These are phyloP conservation scores for Coregonus sp. DNA, from an alignment of 2,797 vertebrate genomes.

Conservation along the genomic window DNA sequence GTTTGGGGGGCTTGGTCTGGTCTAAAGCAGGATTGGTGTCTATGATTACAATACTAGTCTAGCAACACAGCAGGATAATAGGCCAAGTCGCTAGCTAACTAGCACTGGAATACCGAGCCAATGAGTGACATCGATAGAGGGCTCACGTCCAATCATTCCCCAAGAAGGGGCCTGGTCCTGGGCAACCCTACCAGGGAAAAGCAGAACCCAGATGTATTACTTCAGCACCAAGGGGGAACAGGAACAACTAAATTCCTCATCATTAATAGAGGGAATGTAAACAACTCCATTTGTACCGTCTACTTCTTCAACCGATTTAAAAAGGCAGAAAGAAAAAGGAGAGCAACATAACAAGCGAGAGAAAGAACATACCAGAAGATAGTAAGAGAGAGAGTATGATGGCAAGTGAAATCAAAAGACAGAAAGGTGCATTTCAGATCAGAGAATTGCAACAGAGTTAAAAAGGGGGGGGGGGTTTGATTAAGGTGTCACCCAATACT, in stretches of 20 bases:
- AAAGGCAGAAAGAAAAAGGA: too few relatives aligned
- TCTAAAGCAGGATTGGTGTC: background rate
- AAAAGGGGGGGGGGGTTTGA: background rate
- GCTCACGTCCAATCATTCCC: constrained; percentile 13
- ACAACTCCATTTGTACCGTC: too few relatives aligned
- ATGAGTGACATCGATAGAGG: constrained; percentile 1
- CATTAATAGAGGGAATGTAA: constrained; percentile 18
- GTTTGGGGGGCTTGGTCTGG: background rate
- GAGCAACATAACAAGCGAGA: background rate
- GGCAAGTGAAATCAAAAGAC: background rate
- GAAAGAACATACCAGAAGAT: background rate
- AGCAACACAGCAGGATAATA: background rate
- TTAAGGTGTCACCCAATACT: constrained; percentile 14
- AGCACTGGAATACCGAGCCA: background rate
- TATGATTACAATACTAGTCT: background rate
- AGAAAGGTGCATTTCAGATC: background rate
- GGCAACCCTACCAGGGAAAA: background rate
- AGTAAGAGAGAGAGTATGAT: background rate
- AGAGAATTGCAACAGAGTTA: constrained; percentile 16
- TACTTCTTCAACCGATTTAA: too few relatives aligned
- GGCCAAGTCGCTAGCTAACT: background rate
- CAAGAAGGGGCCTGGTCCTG: background rate
- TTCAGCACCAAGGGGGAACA: background rate
- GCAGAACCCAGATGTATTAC: constrained; percentile 13
- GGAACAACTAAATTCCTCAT: constrained; percentile 10